Conservation (phyloP, 2,797 vertebrate genomes). For the Galago senegalensis region DNA sequence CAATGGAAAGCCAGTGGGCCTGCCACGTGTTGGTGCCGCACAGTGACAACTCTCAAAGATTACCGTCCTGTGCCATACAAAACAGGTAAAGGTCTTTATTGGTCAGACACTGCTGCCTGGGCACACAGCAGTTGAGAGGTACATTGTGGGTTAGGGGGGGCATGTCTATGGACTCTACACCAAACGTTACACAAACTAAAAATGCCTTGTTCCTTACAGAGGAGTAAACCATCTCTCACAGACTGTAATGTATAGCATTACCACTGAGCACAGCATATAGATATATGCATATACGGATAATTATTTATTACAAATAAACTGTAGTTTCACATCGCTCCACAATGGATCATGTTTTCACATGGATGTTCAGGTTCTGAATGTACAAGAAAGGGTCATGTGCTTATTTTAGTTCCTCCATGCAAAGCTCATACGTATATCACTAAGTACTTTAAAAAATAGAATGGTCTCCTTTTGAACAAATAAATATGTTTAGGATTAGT, state of each 20-base stretch:
- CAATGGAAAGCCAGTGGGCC: not conserved
- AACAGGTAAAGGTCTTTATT: conserved; percentile 88
- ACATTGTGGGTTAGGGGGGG: conserved; percentile 74
- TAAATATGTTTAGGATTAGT: conserved; percentile 74
- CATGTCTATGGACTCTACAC: conserved; percentile 82
- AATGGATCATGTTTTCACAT: conserved; percentile 85
- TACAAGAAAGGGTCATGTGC: conserved; percentile 87
- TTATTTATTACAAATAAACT: conserved; percentile 83
- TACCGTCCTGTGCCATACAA: conserved; percentile 82
- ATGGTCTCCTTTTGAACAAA: conserved; percentile 73
- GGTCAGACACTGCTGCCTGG: conserved; percentile 82
- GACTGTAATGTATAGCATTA: conserved; percentile 71
- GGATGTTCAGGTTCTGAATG: conserved; percentile 85
- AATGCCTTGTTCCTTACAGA: conserved; percentile 42
- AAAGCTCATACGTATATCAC: conserved; percentile 84
- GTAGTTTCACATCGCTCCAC: conserved; percentile 83
- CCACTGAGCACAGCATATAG: conserved; percentile 85
- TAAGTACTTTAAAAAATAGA: conserved; percentile 86
- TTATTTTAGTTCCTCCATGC: conserved; percentile 88
- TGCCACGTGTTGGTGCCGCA: not conserved
- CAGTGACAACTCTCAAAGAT: not conserved
- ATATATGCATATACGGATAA: conserved; percentile 76
- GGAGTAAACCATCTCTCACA: conserved; percentile 76
- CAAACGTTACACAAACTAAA: conserved; percentile 57
- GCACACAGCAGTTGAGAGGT: conserved; percentile 81